Evolutionary conservation across 2,797 vertebrate species (phyloP).

Genomic region (Poecilia gillii): DNA sequence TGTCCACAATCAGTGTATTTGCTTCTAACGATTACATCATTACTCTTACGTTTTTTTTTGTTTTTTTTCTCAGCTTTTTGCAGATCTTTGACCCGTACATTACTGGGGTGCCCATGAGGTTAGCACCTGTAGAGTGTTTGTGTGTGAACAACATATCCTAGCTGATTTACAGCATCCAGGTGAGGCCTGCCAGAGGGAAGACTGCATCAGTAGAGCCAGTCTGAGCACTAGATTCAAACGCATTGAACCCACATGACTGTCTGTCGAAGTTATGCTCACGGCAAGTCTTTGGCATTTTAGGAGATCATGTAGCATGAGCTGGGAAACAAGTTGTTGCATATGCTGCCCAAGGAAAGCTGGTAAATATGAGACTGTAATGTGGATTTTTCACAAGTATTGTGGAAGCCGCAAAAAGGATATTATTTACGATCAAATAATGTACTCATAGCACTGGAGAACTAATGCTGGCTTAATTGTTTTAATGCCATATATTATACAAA

Average conservation of each 20-base stretch:
- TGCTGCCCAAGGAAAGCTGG: constrained; percentile 2
- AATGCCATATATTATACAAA: background rate
- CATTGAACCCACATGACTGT: constrained; percentile 21
- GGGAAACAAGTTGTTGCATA: constrained; percentile 23
- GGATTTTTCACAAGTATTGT: background rate
- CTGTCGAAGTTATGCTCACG: constrained; percentile 17
- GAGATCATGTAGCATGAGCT: constrained; percentile 25
- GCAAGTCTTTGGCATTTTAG: constrained; percentile 31
- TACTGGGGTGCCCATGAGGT: constrained; percentile 1
- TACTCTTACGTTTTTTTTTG: background rate
- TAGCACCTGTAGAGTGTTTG: constrained; percentile 52
- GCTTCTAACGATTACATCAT: background rate
- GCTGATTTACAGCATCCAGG: constrained; percentile 59
- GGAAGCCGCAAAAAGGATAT: background rate
- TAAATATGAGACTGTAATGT: background rate
- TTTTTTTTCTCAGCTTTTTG: background rate
- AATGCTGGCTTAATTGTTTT: background rate
- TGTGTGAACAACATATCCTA: constrained; percentile 16
- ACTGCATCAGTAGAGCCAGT: background rate
- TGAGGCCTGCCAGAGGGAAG: constrained; percentile 39
- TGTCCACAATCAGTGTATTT: background rate
- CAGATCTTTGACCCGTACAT: background rate
- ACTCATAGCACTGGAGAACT: background rate
- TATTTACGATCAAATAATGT: background rate
- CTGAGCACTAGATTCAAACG: constrained; percentile 6